phyloP scores from a whole-genome alignment of 2,888 invertebrate genomes.

The Vannuccia rotundouncinata region DNA sequence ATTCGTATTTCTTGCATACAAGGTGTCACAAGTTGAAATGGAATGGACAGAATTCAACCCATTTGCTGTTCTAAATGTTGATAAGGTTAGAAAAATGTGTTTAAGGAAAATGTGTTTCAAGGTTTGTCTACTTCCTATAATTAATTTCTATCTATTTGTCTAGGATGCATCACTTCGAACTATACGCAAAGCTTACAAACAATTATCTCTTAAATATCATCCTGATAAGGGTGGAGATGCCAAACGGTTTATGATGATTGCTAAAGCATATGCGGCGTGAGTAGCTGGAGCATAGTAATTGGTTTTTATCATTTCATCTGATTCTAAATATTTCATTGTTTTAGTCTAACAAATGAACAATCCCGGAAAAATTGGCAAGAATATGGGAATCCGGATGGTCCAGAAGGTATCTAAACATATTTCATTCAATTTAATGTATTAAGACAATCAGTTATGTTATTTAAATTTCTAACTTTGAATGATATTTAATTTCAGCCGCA shows the following conservation, averaged over 20 bases:
- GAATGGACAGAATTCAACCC: slow-evolving; percentile 99
- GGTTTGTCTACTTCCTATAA: background rate
- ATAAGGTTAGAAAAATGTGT: slow-evolving; percentile 24
- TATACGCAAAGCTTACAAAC: slow-evolving; percentile 89
- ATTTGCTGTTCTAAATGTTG: slow-evolving; percentile 62
- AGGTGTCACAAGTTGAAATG: slow-evolving; percentile 82
- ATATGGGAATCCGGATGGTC: slow-evolving; percentile 98
- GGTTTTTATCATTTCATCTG: background rate
- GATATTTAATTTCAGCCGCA: slow-evolving; percentile 66
- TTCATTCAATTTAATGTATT: too few relatives aligned
- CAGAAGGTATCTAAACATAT: slow-evolving; percentile 66
- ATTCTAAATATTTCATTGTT: too few relatives aligned
- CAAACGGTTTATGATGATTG: slow-evolving; percentile 90
- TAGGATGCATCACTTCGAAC: slow-evolving; percentile 76
- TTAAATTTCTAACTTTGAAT: too few relatives aligned
- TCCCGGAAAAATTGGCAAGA: slow-evolving; percentile 94
- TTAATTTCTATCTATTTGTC: slow-evolving; percentile 4
- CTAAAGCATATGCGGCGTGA: slow-evolving; percentile 69
- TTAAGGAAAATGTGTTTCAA: too few relatives aligned
- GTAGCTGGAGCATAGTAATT: background rate
- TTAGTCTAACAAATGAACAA: slow-evolving; percentile 89
- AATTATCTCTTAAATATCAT: slow-evolving; percentile 83
- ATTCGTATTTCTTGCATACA: slow-evolving; percentile 58
- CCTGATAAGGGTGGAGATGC: slow-evolving; percentile 96
- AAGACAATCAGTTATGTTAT: too few relatives aligned